phyloP scores from a whole-genome alignment of 2,888 invertebrate species.

The Cosmorhoe ocellata region DNA sequence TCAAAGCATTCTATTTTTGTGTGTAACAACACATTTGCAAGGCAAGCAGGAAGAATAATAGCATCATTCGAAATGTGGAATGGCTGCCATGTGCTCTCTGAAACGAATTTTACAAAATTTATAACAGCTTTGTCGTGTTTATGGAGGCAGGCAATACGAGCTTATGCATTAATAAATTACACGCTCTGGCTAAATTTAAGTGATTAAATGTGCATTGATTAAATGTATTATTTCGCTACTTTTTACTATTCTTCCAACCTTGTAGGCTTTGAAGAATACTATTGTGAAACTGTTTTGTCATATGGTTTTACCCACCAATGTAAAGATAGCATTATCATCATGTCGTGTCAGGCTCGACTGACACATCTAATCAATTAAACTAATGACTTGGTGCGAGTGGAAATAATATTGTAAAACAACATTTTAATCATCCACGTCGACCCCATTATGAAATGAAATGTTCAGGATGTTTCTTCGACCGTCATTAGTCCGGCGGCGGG shows the following conservation, averaged over 20 bases:
- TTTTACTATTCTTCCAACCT: too few species aligned
- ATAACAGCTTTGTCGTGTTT: conserved; percentile 36
- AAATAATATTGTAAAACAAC: conserved; percentile 1
- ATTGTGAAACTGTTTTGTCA: too few species aligned
- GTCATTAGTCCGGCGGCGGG: conserved; percentile 10
- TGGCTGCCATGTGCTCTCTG: conserved; percentile 36
- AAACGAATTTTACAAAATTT: conserved; percentile 38
- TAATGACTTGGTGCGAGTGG: not conserved
- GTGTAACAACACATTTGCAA: conserved; percentile 31
- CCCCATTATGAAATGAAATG: conserved; percentile 18
- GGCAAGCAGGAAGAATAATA: conserved; percentile 39
- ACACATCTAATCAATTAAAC: not conserved
- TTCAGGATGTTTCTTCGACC: conserved; percentile 1
- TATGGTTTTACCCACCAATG: too few species aligned
- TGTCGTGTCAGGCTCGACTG: conserved; percentile 14
- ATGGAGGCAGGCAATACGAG: conserved; percentile 12
- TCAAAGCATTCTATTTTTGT: too few species aligned
- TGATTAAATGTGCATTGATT: not conserved
- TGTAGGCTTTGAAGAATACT: too few species aligned
- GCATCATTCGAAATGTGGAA: conserved; percentile 42
- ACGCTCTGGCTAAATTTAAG: not conserved
- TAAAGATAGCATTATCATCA: conserved; percentile 7
- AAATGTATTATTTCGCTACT: too few species aligned
- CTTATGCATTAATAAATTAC: conserved; percentile 11
- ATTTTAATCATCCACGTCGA: conserved; percentile 23